Base-by-base conservation (phyloP, 2,888 invertebrate genomes). In the Drosophila greeni region DNA sequence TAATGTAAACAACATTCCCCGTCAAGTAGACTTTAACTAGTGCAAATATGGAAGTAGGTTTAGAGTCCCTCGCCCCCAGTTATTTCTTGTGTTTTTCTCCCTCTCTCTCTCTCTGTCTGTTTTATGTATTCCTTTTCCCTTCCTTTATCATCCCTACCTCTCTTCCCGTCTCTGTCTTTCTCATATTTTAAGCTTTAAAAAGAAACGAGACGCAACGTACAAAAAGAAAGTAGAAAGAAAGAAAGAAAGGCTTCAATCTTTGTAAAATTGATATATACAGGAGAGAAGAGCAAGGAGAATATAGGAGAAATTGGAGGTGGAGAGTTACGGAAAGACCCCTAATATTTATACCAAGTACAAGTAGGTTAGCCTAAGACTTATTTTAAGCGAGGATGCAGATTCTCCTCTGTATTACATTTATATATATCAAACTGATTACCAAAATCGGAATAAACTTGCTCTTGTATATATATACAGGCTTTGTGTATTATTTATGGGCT, bases 1-100 rank as follows among this genome's bases (percentile, higher is more conserved):
- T 62, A 64, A 51, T 34, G 74, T 74, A 73, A 81, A 71, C 75
- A 83, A n/a, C n/a, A n/a, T n/a, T 73, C 77, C 70, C 73, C 68
- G 66, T 39, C n/a, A 18, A 18, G 36, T 23, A 70, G 47, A 71
- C 61, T 65, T 76, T 60, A 57, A 42, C 43, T 55, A 81, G 78
- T 76, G 73, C 79, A 76, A 81, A 76, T 73, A 66, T 66, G 40
- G 34, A 56, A n/a, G 14, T 66, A 66, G 66, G 23, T 40, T 34
- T 48, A 54, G 45, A 54, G 45, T 40, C 33, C 33, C 31, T 29
- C n/a, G n/a, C 39, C 42, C 42, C 24, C 42, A n/a, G 11, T 11
- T 24, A 18, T 40, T 24, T 40, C 43, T 52, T 29, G n/a, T 39
- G 23, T 33, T 5, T 11, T 23, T 14, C 40, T 29, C 9, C 33